Percentiles rank a stretch among this genome's conserved stretches.
phyloP scores from a whole-genome alignment of 2,113 vertebrate species.

The Aptenodytes patagonicus region DNA sequence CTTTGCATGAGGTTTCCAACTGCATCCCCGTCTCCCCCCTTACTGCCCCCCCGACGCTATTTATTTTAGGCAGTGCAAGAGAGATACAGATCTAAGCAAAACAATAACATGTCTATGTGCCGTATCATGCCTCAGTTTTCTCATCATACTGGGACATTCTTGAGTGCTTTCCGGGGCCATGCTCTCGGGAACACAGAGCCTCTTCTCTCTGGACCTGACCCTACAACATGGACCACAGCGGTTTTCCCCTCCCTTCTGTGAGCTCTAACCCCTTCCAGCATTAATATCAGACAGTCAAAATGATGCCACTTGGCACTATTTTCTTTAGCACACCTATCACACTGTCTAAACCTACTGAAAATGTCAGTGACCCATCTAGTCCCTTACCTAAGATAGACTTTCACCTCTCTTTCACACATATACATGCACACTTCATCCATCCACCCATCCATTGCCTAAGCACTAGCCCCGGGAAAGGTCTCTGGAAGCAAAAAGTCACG shows the following conservation, averaged over 20 bases:
- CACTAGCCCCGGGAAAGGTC: background rate
- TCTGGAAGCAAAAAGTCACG: background rate
- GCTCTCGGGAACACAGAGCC: background rate
- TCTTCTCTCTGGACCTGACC: background rate
- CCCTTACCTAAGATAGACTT: background rate
- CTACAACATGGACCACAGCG: background rate
- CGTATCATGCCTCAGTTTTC: background rate
- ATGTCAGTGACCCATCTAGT: background rate
- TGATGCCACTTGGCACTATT: background rate
- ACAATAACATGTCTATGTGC: background rate
- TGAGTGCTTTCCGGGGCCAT: background rate
- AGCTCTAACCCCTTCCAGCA: background rate
- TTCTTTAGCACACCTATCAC: background rate
- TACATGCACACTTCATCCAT: background rate
- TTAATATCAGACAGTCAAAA: background rate
- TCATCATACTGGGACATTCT: background rate
- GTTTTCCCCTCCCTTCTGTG: background rate
- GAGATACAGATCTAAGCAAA: constrained; percentile 14
- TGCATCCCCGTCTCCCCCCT: background rate
- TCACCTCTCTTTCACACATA: background rate
- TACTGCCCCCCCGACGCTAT: background rate
- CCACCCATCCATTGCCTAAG: background rate
- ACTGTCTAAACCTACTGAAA: background rate
- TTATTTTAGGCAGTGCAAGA: constrained; percentile 15
- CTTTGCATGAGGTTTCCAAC: constrained; percentile 7